Base-by-base conservation (phyloP, 2,888 invertebrate species). In the Cheilosia soror region DNA sequence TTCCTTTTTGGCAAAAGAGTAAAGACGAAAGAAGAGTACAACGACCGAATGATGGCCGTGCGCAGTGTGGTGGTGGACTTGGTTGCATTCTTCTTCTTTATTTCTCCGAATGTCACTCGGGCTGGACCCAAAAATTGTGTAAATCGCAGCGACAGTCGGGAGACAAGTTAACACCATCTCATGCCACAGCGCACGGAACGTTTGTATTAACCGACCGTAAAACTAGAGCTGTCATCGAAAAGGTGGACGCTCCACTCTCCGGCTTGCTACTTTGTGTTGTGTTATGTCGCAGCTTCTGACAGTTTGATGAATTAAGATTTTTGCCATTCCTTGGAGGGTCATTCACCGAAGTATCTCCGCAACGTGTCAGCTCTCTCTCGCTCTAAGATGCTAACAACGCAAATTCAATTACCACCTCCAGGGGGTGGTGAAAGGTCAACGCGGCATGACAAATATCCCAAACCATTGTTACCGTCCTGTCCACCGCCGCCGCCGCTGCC, bases 271-370 rank as follows among this genome's bases (percentile, higher is more conserved):
- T 73, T 78, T 66, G 53, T 55, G 77, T 57, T 72, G 63, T 83
- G 83, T 69, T 83, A 78, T 83, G 78, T 84, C 73, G 65, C 72
- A 63, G 31, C 58, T 25, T 25, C 42, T 85, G 85, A 85, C 85
- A 85, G 72, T 85, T 85, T 85, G 85, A 85, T 85, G 85, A 81
- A 85, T 85, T 80, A 85, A 85, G 84, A 80, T 85, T 80, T 85
- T 53, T 60, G 11, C 13, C 55, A 79, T 84, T 84, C 75, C 71
- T 42, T n/a, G 49, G 13, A 42, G 75, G 79, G 79, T 79, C 84
- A 55, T 75, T 84, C 63, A 79, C 84, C 79, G 63, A 5, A 11
- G 27, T 20, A 6, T 15, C 37, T 40, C 11, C 13, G 29, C 55
- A 13, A 37, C 25, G 37, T n/a, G 33, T 27, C 29, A 66, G 15